A percentile compares a stretch with the other conserved stretches of the same genome.
phyloP scores from a whole-genome alignment of 2,113 vertebrate genomes.

The Ceyx melanurus region DNA sequence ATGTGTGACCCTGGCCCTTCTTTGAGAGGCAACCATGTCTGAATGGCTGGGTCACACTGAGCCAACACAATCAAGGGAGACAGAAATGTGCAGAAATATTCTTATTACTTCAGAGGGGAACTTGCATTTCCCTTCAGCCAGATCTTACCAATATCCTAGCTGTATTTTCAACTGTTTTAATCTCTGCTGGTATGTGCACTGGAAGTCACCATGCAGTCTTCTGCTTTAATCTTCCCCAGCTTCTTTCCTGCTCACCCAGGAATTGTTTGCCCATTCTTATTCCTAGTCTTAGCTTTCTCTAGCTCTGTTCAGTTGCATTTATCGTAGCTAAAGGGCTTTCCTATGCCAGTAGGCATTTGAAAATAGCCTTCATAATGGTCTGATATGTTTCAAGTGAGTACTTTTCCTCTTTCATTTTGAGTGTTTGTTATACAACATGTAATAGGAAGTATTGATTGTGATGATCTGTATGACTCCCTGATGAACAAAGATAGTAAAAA shows the following conservation, averaged over 20 bases:
- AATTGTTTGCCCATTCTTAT: neutral
- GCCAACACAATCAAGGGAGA: neutral
- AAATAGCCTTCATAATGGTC: neutral
- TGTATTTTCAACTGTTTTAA: neutral
- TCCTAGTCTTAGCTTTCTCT: neutral
- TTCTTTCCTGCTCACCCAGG: neutral
- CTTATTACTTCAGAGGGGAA: neutral
- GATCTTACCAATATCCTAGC: neutral
- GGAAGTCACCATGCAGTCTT: neutral
- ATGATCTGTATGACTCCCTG: neutral
- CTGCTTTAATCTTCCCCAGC: neutral
- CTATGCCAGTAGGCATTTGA: neutral
- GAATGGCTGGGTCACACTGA: neutral
- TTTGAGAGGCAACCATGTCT: neutral
- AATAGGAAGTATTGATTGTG: neutral
- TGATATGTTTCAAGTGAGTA: neutral
- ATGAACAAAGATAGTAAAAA: neutral
- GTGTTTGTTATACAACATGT: neutral
- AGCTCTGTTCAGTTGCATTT: neutral
- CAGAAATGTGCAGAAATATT: neutral
- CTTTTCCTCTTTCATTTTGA: neutral
- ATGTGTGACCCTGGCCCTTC: neutral
- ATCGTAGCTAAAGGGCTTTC: neutral
- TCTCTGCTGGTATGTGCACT: neutral
- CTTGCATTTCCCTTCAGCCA: neutral